Conservation (phyloP, 2,113 vertebrate genomes). For the Coptodon rendalli region DNA sequence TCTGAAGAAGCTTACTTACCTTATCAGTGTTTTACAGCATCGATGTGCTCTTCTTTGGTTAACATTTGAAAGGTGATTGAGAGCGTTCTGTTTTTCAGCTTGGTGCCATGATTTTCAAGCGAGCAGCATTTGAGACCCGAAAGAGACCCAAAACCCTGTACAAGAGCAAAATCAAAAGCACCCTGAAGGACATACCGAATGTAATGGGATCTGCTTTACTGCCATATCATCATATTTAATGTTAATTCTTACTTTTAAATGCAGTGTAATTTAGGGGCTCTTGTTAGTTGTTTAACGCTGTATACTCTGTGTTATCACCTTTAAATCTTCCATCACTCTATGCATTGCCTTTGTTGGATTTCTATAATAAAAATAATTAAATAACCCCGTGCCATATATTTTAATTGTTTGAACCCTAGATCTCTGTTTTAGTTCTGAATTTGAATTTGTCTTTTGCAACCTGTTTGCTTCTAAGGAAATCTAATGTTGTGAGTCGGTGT, state of each 20-base stretch:
- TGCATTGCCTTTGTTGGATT: not conserved
- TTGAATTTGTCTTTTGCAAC: not conserved
- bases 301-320: not conserved
- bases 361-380: not conserved
- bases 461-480: not conserved
- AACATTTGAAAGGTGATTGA: not conserved
- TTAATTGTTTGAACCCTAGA: not conserved
- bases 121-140: slow-evolving; percentile 78
- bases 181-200: slow-evolving; percentile 70
- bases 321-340: not conserved
- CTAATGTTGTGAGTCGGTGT: not conserved
- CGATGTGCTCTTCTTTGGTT: not conserved
- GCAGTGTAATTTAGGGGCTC: not conserved
- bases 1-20: not conserved
- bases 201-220: slow-evolving; percentile 55
- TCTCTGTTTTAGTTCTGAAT: not conserved
- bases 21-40: not conserved
- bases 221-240: not conserved
- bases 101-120: slow-evolving; percentile 88
- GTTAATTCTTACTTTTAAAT: not conserved
- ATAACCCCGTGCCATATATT: not conserved
- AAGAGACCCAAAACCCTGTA: slow-evolving; percentile 69
- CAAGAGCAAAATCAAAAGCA: slow-evolving; percentile 68
- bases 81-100: slow-evolving; percentile 66
- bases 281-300: not conserved